Evolutionary conservation across 2,113 vertebrate species (phyloP), one percentile per base, ranked within the genome.

Genomic region (Poicephalus meyeri): DNA sequence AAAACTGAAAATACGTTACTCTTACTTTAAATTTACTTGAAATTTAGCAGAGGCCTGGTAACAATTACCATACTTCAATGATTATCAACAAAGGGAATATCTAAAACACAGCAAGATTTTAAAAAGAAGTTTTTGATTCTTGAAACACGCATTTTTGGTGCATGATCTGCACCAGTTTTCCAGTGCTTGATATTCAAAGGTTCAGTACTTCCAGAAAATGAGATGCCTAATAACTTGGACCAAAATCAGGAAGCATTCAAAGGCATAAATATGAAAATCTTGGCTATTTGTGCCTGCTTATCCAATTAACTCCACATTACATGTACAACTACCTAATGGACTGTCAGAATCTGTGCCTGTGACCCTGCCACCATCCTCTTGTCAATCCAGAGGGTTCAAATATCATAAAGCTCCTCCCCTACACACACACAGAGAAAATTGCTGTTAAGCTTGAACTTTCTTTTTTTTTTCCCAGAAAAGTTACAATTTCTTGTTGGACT

Each of bases 11-110:
- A 80, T 41, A 72, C 73, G 42, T 80, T 96, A 39, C 64, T 95
- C 93, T 78, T 96, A 39, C 64, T 94, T 93, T 93, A 77, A 96
- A 86, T 39, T 39, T 39, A 39, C 37, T 39, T 49, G 83, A 90
- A 96, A 84, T 81, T 90, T 72, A 93, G 23, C 21, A 29, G 47
- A 88, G 24, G 19, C 7, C 88, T 96, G 82, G 72, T 88, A 94
- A 88, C 83, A 94, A 92, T 95, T 92, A 95, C 31, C 52, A 65
- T 90, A 86, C 88, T 95, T 96, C 88, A 94, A 89, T 86, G 72
- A 68, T 93, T 81, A 94, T 96, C 83, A 84, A 56, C 41, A 93
- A 52, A 86, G n/a, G 29, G 61, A 93, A 93, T 95, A 93, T 86
- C 41, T 46, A 94, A 93, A 42, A 91, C 64, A 69, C 28, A 68